Evolutionary conservation across 2,113 vertebrate species (phyloP).

Genomic region (Mellivora capensis): DNA sequence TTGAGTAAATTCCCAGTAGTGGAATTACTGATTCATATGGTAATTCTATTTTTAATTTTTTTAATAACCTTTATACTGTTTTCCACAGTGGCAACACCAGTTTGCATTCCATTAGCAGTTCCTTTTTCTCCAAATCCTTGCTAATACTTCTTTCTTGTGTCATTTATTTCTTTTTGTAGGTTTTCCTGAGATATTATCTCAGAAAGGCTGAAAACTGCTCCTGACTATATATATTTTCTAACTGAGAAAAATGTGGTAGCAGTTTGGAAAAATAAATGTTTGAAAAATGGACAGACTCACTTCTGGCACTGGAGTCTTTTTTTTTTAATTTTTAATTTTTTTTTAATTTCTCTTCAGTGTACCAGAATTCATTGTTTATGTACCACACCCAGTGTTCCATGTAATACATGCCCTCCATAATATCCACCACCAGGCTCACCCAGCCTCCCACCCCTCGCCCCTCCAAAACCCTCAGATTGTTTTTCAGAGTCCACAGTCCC

Average conservation of each 20-base stretch:
- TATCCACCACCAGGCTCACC: no score
- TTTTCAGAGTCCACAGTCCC: no score
- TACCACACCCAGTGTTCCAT: no score
- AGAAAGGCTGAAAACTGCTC: background rate
- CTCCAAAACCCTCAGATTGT: no score
- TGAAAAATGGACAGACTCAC: background rate
- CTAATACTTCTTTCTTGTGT: background rate
- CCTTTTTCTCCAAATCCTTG: background rate
- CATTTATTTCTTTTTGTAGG: background rate
- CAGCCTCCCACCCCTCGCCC: no score
- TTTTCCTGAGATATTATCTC: background rate
- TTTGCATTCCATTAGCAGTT: background rate
- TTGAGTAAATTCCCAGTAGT: no score
- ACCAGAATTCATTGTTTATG: no score
- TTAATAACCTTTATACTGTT: background rate
- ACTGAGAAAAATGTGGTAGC: background rate
- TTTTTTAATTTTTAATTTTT: no score
- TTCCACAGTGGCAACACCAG: background rate
- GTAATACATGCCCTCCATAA: no score
- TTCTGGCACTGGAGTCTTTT: background rate
- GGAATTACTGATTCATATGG: background rate
- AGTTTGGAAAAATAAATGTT: background rate
- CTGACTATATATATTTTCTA: conserved; percentile 14
- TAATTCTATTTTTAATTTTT: background rate
- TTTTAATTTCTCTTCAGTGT: no score